Evolutionary conservation across 2,888 invertebrate species (phyloP).

Genomic region (Tetranychus piercei): DNA sequence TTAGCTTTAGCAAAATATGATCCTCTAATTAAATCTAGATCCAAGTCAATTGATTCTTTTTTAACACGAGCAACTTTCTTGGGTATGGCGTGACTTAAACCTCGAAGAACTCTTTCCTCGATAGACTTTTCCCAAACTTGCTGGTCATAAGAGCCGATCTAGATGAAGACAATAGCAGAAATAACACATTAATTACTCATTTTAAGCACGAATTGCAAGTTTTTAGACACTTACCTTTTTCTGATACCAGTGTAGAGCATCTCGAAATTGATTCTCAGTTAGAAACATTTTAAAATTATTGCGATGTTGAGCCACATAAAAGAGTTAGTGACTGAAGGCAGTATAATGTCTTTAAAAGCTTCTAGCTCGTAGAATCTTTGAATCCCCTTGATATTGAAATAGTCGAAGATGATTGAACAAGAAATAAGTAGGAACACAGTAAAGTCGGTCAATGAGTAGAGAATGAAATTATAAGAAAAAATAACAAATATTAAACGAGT

Average conservation of each 20-base stretch:
- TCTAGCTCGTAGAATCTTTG: too few species aligned
- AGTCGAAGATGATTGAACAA: too few species aligned
- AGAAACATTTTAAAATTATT: conserved; percentile 11
- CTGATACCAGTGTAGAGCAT: conserved; percentile 49
- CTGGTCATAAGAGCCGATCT: conserved; percentile 90
- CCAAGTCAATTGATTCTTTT: conserved; percentile 77
- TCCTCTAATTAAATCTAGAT: conserved; percentile 66
- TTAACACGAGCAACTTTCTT: conserved; percentile 60
- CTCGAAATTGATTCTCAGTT: conserved; percentile 23
- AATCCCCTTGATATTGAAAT: too few species aligned
- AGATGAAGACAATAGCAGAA: conserved; percentile 21
- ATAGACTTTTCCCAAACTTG: conserved; percentile 92
- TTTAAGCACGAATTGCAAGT: neutral
- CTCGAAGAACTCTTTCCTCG: conserved; percentile 67
- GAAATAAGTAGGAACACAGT: too few species aligned
- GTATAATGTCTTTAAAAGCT: too few species aligned
- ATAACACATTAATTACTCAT: neutral
- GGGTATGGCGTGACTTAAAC: conserved; percentile 53
- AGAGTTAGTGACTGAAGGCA: too few species aligned
- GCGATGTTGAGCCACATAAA: neutral
- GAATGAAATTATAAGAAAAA: too few species aligned
- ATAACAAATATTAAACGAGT: too few species aligned
- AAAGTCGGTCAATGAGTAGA: too few species aligned
- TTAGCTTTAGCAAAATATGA: conserved; percentile 90
- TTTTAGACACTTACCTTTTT: conserved; percentile 38